Percentiles rank a stretch among this genome's conserved stretches.
Conservation (phyloP, 2,888 invertebrate species). For the Monopis laevigella region DNA sequence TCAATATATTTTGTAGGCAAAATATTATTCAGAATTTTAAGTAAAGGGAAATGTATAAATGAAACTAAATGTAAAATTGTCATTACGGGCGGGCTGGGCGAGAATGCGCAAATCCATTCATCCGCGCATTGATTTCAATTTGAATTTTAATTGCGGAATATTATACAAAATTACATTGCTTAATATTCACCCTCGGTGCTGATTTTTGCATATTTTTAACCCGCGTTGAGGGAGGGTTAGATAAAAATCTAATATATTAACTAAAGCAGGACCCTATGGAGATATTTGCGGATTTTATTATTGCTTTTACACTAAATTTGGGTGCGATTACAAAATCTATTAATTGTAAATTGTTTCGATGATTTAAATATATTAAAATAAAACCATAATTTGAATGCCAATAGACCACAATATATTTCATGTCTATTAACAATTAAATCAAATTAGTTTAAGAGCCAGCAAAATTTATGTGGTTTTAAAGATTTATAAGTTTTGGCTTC, state of each 20-base stretch:
- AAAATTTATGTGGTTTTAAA: too few species aligned
- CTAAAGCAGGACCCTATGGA: constrained; percentile 33
- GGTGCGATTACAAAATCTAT: constrained; percentile 27
- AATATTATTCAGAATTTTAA: background rate
- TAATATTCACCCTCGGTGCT: constrained; percentile 60
- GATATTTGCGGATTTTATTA: constrained; percentile 51
- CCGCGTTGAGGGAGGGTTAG: constrained; percentile 28
- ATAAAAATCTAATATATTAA: constrained; percentile 61
- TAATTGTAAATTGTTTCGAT: background rate
- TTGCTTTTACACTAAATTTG: constrained; percentile 44
- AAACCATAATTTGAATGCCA: too few species aligned
- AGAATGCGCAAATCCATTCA: constrained; percentile 21
- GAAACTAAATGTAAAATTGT: background rate
- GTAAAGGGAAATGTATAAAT: background rate
- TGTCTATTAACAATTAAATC: too few species aligned
- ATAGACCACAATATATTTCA: too few species aligned
- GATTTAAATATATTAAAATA: too few species aligned
- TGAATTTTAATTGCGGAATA: constrained; percentile 68
- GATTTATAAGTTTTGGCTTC: too few species aligned
- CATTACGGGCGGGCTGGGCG: background rate
- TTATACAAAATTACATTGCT: constrained; percentile 64
- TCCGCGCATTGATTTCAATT: constrained; percentile 64
- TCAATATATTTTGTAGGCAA: too few species aligned
- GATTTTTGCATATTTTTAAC: constrained; percentile 65
- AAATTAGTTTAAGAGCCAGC: too few species aligned